Conservation (phyloP, 2,888 invertebrate genomes). For the Arge pagana region DNA sequence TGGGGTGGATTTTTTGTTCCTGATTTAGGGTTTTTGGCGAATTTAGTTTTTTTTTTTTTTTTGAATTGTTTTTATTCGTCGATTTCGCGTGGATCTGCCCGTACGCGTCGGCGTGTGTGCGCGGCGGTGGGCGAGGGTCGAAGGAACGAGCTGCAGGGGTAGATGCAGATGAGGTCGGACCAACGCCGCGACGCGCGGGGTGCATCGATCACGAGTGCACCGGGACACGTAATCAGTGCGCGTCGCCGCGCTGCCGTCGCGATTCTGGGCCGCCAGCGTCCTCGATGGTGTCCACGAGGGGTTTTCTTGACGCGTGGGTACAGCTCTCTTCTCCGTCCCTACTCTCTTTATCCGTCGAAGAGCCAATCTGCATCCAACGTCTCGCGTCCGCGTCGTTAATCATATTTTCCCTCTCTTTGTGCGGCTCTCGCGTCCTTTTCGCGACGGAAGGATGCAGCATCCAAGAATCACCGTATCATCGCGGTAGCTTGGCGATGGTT, state of each 20-base stretch:
- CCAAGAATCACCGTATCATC: too few species aligned
- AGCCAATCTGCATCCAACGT: not conserved
- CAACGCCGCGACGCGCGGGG: conserved; percentile 32
- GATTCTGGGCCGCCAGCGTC: too few species aligned
- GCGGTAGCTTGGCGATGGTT: too few species aligned
- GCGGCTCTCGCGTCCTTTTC: too few species aligned
- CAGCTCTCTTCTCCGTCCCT: not conserved
- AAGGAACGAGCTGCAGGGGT: conserved; percentile 30
- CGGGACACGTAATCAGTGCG: conserved; percentile 49
- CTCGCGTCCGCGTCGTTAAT: not conserved
- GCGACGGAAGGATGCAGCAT: too few species aligned
- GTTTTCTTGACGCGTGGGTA: not conserved
- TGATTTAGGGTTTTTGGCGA: too few species aligned
- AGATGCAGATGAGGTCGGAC: conserved; percentile 52
- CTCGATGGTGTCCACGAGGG: conserved; percentile 1
- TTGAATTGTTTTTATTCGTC: too few species aligned
- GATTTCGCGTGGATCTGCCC: too few species aligned
- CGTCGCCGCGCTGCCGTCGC: conserved; percentile 18
- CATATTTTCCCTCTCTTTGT: not conserved
- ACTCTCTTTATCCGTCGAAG: not conserved
- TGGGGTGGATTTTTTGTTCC: too few species aligned
- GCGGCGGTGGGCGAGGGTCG: conserved; percentile 29
- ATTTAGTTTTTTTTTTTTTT: too few species aligned
- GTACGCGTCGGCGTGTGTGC: conserved; percentile 28
- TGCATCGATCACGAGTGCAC: conserved; percentile 34